A percentile compares a stretch with the other conserved stretches of the same genome.
Conservation (phyloP, 2,113 vertebrate genomes). For the Corapipo altera region DNA sequence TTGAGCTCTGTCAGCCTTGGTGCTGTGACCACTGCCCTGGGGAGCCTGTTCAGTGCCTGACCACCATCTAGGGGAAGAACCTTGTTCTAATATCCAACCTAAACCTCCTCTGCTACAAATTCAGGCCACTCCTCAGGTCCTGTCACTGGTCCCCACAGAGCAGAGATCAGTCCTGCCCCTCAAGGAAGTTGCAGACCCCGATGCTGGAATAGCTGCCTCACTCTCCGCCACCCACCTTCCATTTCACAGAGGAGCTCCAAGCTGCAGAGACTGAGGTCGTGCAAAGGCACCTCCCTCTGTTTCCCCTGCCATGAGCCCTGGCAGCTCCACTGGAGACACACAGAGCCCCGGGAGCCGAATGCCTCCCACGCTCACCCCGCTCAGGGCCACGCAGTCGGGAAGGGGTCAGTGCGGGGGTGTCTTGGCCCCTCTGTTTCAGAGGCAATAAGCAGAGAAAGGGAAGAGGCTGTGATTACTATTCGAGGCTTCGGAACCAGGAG, state of each 20-base stretch:
- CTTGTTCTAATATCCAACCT: not conserved
- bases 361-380: not conserved
- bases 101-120: not conserved
- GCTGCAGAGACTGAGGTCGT: not conserved
- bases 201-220: not conserved
- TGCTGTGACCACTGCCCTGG: not conserved
- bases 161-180: not conserved
- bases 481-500: not conserved
- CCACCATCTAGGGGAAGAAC: not conserved
- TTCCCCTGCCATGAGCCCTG: not conserved
- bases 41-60: not conserved
- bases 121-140: not conserved
- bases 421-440: not conserved
- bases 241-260: not conserved
- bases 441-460: not conserved
- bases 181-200: not conserved
- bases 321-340: not conserved
- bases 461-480: not conserved
- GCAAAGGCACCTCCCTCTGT: not conserved
- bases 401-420: not conserved
- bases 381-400: fast-evolving
- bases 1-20: not conserved
- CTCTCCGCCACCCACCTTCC: not conserved
- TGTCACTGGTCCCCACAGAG: not conserved
- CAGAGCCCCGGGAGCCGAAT: not conserved